Evolutionary conservation across 2,113 vertebrate genomes (phyloP).

Genomic region (Ctenomys sociabilis): DNA sequence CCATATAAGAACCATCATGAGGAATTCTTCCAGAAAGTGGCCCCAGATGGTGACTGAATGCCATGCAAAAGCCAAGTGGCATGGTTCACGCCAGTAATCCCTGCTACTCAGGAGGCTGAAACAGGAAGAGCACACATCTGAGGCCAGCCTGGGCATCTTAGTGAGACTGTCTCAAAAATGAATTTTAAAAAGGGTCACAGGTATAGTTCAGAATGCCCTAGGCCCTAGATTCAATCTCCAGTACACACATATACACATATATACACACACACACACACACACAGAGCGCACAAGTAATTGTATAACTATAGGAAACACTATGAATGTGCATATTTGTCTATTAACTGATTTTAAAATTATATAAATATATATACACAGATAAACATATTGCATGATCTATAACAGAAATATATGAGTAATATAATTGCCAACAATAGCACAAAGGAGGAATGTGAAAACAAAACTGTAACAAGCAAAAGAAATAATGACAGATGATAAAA

Average conservation of each 20-base stretch:
- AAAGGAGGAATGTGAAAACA: not conserved
- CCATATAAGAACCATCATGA: not conserved
- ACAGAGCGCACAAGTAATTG: not conserved
- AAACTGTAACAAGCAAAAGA: not conserved
- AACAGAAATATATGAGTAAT: not conserved
- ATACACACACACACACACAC: not conserved
- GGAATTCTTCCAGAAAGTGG: not conserved
- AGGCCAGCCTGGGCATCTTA: not conserved
- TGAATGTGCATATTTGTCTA: not conserved
- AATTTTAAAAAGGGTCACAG: not conserved
- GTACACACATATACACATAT: not conserved
- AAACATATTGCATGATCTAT: not conserved
- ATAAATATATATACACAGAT: not conserved
- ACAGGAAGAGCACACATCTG: not conserved
- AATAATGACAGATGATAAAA: constrained; percentile 7
- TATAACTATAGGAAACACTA: not conserved
- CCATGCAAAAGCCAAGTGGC: not conserved
- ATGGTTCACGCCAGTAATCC: not conserved
- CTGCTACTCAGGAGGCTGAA: not conserved
- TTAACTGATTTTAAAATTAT: not conserved
- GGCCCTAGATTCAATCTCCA: not conserved
- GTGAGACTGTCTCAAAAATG: not conserved
- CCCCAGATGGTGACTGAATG: not conserved
- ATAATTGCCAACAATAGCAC: not conserved
- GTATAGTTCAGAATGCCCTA: not conserved